Evolutionary conservation across 2,888 invertebrate genomes (phyloP).

Genomic region (Fabriciana adippe): DNA sequence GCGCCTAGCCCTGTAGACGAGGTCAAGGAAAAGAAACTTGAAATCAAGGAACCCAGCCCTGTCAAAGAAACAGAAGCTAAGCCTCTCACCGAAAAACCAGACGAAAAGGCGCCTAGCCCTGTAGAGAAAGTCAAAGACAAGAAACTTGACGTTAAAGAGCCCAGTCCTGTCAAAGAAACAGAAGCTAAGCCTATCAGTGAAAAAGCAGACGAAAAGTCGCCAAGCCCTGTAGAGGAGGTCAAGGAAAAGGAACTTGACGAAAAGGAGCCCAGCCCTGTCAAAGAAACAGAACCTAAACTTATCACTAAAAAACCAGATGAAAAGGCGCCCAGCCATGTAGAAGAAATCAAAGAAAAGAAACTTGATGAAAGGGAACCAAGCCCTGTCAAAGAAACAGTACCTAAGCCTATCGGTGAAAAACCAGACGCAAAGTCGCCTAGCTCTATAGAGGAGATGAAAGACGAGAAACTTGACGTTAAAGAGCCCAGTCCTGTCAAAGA

Average conservation of each 20-base stretch:
- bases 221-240: slow-evolving; percentile 11
- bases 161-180: slow-evolving; percentile 12
- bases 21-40: not conserved
- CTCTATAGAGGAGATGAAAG: no score
- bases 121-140: not conserved
- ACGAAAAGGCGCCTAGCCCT: slow-evolving; percentile 14
- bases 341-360: not conserved
- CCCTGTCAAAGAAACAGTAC: slow-evolving; percentile 10
- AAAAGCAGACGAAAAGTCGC: slow-evolving; percentile 18
- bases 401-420: not conserved
- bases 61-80: no score
- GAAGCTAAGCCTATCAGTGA: slow-evolving; percentile 10
- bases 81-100: not conserved
- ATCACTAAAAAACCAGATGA: slow-evolving; percentile 17
- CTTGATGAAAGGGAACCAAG: slow-evolving; percentile 21
- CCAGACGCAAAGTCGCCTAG: slow-evolving; percentile 12
- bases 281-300: not conserved
- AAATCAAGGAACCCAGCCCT: slow-evolving; percentile 30
- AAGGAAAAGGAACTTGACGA: not conserved
- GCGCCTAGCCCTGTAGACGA: slow-evolving; percentile 24
- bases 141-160: not conserved
- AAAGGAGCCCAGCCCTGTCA: slow-evolving; percentile 23
- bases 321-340: slow-evolving; percentile 17
- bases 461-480: slow-evolving; percentile 22
- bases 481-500: slow-evolving; percentile 6